Conservation (phyloP, 2,888 invertebrate genomes). For the Calephelis perditalis region DNA sequence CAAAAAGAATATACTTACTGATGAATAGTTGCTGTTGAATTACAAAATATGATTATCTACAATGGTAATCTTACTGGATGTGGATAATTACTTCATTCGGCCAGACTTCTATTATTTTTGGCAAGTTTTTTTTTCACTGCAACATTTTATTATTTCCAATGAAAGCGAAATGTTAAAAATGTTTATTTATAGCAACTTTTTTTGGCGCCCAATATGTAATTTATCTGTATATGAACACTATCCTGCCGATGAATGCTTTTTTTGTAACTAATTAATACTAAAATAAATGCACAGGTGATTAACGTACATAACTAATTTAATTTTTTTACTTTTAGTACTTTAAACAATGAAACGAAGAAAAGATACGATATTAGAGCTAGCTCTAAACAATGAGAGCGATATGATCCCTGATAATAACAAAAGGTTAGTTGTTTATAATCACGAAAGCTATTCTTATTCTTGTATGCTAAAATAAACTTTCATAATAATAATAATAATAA, state of each 20-base stretch:
- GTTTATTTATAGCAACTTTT: slow-evolving; percentile 4
- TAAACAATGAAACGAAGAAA: too few relatives aligned
- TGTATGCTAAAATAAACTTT: too few relatives aligned
- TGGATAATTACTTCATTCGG: slow-evolving; percentile 8
- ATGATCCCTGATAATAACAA: too few relatives aligned
- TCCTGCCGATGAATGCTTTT: slow-evolving; percentile 12
- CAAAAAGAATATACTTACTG: not conserved
- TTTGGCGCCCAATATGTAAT: slow-evolving; percentile 14
- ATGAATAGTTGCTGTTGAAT: not conserved
- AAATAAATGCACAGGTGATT: too few relatives aligned
- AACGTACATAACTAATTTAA: slow-evolving; percentile 1
- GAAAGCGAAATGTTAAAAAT: slow-evolving; percentile 11
- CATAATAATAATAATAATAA: too few relatives aligned
- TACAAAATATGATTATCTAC: slow-evolving; percentile 10
- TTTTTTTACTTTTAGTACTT: not conserved
- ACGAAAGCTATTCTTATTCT: too few relatives aligned
- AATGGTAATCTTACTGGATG: slow-evolving; percentile 12
- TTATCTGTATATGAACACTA: slow-evolving; percentile 15
- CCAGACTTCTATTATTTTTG: slow-evolving; percentile 9
- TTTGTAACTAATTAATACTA: slow-evolving; percentile 14
- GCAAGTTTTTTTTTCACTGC: slow-evolving; percentile 5
- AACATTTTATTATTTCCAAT: slow-evolving; percentile 14
- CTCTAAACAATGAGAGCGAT: too few relatives aligned
- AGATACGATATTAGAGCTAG: too few relatives aligned
- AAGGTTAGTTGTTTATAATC: too few relatives aligned